Percentiles rank a stretch among this genome's conserved stretches.
Conservation (phyloP, 2,888 invertebrate genomes). For the Nomada ruficornis region DNA sequence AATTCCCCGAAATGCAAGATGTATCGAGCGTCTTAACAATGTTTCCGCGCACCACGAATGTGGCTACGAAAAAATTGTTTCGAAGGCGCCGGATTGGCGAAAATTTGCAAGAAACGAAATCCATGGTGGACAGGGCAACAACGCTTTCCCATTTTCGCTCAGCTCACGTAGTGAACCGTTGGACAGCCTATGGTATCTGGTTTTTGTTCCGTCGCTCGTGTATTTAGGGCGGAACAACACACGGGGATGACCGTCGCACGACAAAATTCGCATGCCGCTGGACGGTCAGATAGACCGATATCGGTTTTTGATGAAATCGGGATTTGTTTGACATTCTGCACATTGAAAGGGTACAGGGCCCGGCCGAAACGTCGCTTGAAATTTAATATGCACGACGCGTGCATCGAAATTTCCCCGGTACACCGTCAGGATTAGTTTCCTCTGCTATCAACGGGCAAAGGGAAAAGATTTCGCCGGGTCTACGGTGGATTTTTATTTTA, state of each 20-base stretch:
- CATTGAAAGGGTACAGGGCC: slow-evolving; percentile 59
- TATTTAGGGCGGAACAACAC: slow-evolving; percentile 57
- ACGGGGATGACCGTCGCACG: slow-evolving; percentile 41
- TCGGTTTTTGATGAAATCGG: slow-evolving; percentile 76
- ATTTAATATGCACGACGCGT: slow-evolving; percentile 69
- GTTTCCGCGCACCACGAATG: too few species aligned
- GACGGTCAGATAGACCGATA: slow-evolving; percentile 60
- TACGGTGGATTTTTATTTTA: background rate
- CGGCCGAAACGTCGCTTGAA: slow-evolving; percentile 45
- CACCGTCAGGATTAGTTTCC: slow-evolving; percentile 16
- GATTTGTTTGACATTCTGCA: slow-evolving; percentile 78
- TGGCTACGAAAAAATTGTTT: too few species aligned
- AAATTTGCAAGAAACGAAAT: slow-evolving; percentile 6
- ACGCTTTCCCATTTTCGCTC: slow-evolving; percentile 36
- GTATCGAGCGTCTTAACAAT: too few species aligned
- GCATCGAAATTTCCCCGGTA: slow-evolving; percentile 38
- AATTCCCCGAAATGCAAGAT: background rate
- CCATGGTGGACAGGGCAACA: slow-evolving; percentile 22
- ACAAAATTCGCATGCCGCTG: slow-evolving; percentile 55
- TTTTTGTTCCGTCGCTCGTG: slow-evolving; percentile 50
- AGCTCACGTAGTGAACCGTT: slow-evolving; percentile 22
- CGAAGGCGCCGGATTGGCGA: too few species aligned
- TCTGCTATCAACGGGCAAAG: background rate
- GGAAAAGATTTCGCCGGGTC: background rate
- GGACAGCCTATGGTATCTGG: slow-evolving; percentile 41